A percentile compares a stretch with the other conserved stretches of the same genome.
These are phyloP conservation scores for Albula goreensis DNA, from an alignment of 2,113 vertebrate genomes.

Conservation along the genomic window DNA sequence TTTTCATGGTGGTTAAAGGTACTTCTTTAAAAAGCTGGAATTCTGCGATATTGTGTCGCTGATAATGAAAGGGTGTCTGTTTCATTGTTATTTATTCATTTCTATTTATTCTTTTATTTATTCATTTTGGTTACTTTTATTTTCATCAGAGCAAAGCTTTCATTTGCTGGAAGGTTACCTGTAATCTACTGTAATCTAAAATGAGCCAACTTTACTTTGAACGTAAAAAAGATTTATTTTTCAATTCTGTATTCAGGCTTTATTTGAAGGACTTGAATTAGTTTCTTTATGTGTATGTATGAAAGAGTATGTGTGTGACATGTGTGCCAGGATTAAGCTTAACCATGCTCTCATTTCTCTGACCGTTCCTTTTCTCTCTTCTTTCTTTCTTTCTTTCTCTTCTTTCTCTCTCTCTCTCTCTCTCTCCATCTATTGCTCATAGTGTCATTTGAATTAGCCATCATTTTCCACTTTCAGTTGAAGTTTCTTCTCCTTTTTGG, in stretches of 20 bases:
- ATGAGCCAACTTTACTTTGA: no score
- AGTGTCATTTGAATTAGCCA: not conserved
- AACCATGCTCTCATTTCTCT: slow-evolving; percentile 53
- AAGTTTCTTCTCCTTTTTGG: no score
- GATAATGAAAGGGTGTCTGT: slow-evolving; percentile 36
- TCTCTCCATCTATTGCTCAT: not conserved
- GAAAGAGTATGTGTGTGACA: slow-evolving; percentile 33
- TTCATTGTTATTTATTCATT: slow-evolving; percentile 56
- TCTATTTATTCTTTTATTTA: slow-evolving; percentile 65
- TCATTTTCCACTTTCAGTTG: not conserved
- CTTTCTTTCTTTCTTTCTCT: not conserved
- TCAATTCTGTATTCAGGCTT: not conserved
- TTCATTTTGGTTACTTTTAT: slow-evolving; percentile 23
- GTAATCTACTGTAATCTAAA: not conserved
- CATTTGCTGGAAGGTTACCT: not conserved
- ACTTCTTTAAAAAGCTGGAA: slow-evolving; percentile 25
- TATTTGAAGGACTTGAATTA: slow-evolving; percentile 14
- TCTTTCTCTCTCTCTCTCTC: not conserved
- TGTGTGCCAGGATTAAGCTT: slow-evolving; percentile 55
- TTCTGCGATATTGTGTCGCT: slow-evolving; percentile 35
- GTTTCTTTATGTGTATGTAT: not conserved
- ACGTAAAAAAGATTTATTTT: not conserved
- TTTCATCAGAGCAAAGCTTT: slow-evolving; percentile 42
- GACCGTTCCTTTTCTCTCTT: not conserved
- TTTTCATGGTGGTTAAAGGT: slow-evolving; percentile 19